Evolutionary conservation across 2,113 vertebrate genomes (phyloP), one percentile per base, ranked within the genome.

Genomic region (Charina bottae): DNA sequence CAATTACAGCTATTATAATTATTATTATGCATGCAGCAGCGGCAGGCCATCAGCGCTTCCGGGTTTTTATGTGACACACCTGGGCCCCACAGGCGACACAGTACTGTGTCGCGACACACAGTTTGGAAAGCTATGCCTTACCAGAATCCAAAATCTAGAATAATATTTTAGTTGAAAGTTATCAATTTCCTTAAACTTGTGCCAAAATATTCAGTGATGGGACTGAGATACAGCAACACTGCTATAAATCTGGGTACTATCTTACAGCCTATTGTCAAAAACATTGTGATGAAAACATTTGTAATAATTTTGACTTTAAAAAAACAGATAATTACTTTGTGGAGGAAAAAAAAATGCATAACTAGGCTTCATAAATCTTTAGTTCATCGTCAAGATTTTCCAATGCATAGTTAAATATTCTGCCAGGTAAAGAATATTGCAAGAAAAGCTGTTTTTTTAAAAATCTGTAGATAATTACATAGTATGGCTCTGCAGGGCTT

Each of bases 351-450:
- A 6, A 55, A 7, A 4, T 46, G 9, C 15, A 7, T 33, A 8
- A 37, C 6, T 24, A 9, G 6, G 19, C 68, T 60, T 56, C n/a
- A 72, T 10, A 4, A 19, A 1, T 58, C 64, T 49, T 54, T 33
- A 21, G 42, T n/a, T 89, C 28, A 0, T 0, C 13, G 53, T 24
- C 0, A 0, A 58, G 56, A 53, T 2, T 1, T 15, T 12, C 9
- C 13, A 72, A 23, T 59, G 1, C 24, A 49, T 53, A 68, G 7
- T 2, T 26, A 21, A 3, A 15, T 64, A 46, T 53, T 21, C 62
- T 95, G 62, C 62, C 11, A 64, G 62, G 11, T n/a, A n/a, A 64
- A n/a, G 1, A 64, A 64, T 64, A 28, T 64, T 64, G 28, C 28
- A n/a, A 0, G 28, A 64, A n/a, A 64, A 64, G 49, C 26, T 64